A percentile compares a stretch with the other conserved stretches of the same genome.
Conservation (phyloP, 1,140 invertebrate species). For the Fopius arisanus region DNA sequence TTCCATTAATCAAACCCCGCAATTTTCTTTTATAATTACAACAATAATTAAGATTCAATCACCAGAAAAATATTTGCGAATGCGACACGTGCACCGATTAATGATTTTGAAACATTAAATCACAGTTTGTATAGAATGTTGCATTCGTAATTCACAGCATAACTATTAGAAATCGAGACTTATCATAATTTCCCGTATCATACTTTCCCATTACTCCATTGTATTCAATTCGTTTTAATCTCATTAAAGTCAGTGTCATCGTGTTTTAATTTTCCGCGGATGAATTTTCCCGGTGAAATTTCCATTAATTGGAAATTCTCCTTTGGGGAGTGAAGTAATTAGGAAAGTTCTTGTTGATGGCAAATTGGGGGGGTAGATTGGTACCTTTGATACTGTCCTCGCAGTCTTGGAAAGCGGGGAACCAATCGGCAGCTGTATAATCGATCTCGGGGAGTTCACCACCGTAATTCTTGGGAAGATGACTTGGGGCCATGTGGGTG, state of each 20-base stretch:
- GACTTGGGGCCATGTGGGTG: conserved; percentile 71
- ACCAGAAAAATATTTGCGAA: no score
- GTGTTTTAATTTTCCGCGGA: neutral
- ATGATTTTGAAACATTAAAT: no score
- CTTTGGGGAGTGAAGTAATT: neutral
- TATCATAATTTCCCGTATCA: neutral
- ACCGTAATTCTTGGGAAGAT: conserved; percentile 78
- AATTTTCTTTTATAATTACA: no score
- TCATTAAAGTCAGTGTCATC: neutral
- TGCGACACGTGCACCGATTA: no score
- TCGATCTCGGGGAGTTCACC: conserved; percentile 78
- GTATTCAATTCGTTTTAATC: neutral
- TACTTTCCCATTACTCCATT: neutral
- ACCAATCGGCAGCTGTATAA: conserved; percentile 79
- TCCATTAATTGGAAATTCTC: neutral
- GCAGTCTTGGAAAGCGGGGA: conserved; percentile 70
- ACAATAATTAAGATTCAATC: no score
- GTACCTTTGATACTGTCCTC: conserved; percentile 69
- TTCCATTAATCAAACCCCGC: no score
- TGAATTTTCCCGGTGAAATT: neutral
- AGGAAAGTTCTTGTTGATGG: conserved; percentile 14
- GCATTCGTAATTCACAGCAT: neutral
- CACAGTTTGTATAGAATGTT: neutral
- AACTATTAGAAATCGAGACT: neutral
- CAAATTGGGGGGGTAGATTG: neutral